Evolutionary conservation across 2,797 vertebrate species (phyloP).

Genomic region (Coccyzus lansbergi): DNA sequence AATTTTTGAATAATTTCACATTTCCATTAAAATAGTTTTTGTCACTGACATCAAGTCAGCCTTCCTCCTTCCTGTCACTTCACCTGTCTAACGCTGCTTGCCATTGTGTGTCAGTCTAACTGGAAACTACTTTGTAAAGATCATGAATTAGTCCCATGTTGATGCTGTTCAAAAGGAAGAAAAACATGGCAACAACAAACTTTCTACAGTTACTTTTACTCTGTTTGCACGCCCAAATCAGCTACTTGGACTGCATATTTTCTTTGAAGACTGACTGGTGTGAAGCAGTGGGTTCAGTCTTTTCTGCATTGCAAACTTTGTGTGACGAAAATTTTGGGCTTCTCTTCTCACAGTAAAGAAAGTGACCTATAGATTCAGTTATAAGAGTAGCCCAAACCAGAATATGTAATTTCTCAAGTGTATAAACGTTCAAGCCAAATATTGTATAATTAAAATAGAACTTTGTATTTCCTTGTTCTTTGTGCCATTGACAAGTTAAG

Average conservation of each 20-base stretch:
- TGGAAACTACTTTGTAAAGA: constrained; percentile 63
- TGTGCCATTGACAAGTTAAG: not conserved
- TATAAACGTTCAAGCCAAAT: not conserved
- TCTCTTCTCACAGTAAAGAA: not conserved
- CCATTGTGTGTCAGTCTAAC: constrained; percentile 67
- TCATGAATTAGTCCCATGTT: constrained; percentile 69
- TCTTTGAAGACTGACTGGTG: not conserved
- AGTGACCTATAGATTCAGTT: not conserved
- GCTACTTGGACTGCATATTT: not conserved
- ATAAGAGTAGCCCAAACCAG: not conserved
- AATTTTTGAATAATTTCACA: constrained; percentile 72
- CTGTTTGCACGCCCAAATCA: not conserved
- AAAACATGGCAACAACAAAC: constrained; percentile 62
- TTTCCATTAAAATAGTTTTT: constrained; percentile 76
- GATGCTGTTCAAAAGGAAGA: constrained; percentile 57
- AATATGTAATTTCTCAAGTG: not conserved
- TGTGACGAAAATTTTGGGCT: not conserved
- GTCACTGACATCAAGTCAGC: constrained; percentile 69
- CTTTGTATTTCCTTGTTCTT: not conserved
- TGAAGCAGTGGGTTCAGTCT: not conserved
- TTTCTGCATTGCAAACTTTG: not conserved
- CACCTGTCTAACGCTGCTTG: constrained; percentile 67
- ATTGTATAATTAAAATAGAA: not conserved
- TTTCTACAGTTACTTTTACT: constrained; percentile 10
- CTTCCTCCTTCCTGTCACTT: constrained; percentile 71